These are phyloP conservation scores for Battus philenor DNA, from an alignment of 1,140 invertebrate genomes.

Conservation along the genomic window DNA sequence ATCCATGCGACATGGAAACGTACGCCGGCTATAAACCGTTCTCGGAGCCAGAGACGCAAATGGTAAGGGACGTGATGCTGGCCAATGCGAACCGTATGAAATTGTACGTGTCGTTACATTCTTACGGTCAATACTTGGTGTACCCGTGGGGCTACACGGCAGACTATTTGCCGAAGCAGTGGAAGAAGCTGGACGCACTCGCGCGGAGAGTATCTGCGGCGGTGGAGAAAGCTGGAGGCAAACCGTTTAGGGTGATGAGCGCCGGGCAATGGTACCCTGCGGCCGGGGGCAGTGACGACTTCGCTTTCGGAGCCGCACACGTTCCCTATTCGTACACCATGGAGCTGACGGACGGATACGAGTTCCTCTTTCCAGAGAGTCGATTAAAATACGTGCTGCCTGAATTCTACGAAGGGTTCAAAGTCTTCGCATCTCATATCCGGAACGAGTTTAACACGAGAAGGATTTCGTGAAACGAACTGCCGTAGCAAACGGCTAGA, in stretches of 20 bases:
- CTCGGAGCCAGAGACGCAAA: slow-evolving; percentile 84
- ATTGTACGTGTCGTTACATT: slow-evolving; percentile 83
- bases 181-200: slow-evolving; percentile 47
- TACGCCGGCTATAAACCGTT: slow-evolving; percentile 83
- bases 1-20: slow-evolving; percentile 82
- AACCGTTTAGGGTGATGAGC: slow-evolving; percentile 71
- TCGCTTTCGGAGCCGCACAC: slow-evolving; percentile 78
- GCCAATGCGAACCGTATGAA: slow-evolving; percentile 74
- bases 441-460: slow-evolving; percentile 37
- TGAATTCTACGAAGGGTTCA: slow-evolving; percentile 61
- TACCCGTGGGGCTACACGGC: slow-evolving; percentile 79
- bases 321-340: slow-evolving; percentile 83
- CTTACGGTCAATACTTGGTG: slow-evolving; percentile 79
- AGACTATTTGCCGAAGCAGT: slow-evolving; percentile 44
- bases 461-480: background rate
- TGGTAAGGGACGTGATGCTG: slow-evolving; percentile 77
- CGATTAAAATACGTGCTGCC: slow-evolving; percentile 38
- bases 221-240: slow-evolving; percentile 58
- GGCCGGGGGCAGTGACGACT: slow-evolving; percentile 83
- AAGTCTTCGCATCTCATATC: slow-evolving; percentile 43
- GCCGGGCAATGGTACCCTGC: slow-evolving; percentile 78
- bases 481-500: slow-evolving; percentile 17
- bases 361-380: slow-evolving; percentile 57
- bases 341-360: slow-evolving; percentile 77
- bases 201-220: slow-evolving; percentile 52